Evolutionary conservation across 2,888 invertebrate species (phyloP), one percentile per base, ranked within the genome.

Genomic region (Branchipolynoe longqiensis): DNA sequence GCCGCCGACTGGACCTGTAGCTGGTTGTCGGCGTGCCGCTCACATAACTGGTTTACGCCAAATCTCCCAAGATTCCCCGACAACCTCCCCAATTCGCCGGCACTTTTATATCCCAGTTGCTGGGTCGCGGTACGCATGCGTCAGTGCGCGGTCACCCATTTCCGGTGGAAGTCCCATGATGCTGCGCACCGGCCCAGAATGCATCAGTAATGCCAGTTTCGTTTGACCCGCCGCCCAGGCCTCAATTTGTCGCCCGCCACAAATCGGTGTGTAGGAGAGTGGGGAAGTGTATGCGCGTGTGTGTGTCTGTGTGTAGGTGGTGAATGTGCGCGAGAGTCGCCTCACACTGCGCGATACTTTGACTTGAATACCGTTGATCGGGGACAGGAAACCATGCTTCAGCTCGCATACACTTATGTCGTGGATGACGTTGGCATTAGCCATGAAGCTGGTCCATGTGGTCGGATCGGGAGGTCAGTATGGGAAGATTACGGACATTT

Each of bases 141-240:
- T 69, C 69, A 25, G 48, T 33, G 41, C 41, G 54, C 78, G 18
- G 78, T 78, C 78, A 48, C 78, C 78, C 48, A 78, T 28, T 78
- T 78, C 48, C 78, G 28, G 25, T 48, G 54, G 78, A 78, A 78
- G 54, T 78, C 78, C 78, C 78, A 78, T 25, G 78, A 78, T 78
- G 78, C 78, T 8, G 28, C 31, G 41, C 78, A 12, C 31, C 31
- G 48, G 41, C 78, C 78, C 78, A 78, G 78, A 78, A 78, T 78
- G 78, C 78, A 78, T 78, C 78, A 78, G 78, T 78, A 78, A 78
- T 78, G 78, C 78, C 78, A 78, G 78, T 54, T 78, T 48, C 78
- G 78, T 78, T 78, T 78, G 78, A 78, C 78, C 78, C 54, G 73
- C 40, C 31, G 48, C 48, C 48, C 28, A 48, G 25, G 1, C 41